phyloP scores from a whole-genome alignment of 2,113 vertebrate species.

The Falco punctatus region DNA sequence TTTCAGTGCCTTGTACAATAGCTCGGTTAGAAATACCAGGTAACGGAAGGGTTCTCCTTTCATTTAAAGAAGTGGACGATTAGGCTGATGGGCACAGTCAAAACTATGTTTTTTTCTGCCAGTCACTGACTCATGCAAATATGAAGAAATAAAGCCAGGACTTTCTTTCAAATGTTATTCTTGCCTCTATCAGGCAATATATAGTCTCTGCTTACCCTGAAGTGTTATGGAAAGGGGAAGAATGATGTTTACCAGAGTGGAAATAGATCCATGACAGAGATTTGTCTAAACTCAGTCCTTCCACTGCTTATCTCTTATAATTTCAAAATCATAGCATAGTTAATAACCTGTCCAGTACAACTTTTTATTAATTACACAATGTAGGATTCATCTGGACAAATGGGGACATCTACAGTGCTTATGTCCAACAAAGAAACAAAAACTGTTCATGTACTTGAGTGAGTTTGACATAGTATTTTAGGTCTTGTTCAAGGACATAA shows the following conservation, averaged over 20 bases:
- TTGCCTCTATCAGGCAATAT: not conserved
- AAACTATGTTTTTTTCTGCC: accelerated
- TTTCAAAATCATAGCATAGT: not conserved
- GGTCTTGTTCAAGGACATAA: not conserved
- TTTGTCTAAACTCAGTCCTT: not conserved
- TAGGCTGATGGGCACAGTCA: not conserved
- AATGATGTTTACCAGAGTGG: not conserved
- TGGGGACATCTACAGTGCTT: not conserved
- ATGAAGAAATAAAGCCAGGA: not conserved
- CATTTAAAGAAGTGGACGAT: not conserved
- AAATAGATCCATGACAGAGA: not conserved
- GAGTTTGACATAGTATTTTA: not conserved
- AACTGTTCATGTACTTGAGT: not conserved
- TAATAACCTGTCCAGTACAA: not conserved
- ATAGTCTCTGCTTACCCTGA: not conserved
- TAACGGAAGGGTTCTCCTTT: not conserved
- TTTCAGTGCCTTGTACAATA: not conserved
- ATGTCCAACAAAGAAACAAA: not conserved
- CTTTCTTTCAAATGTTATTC: not conserved
- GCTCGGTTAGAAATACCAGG: not conserved
- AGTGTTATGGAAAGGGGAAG: not conserved
- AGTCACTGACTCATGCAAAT: not conserved
- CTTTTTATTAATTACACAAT: not conserved
- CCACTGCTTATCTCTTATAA: not conserved
- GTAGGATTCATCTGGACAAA: not conserved